Evolutionary conservation across 2,113 vertebrate genomes (phyloP).

Genomic region (Microcebus tavaratra): DNA sequence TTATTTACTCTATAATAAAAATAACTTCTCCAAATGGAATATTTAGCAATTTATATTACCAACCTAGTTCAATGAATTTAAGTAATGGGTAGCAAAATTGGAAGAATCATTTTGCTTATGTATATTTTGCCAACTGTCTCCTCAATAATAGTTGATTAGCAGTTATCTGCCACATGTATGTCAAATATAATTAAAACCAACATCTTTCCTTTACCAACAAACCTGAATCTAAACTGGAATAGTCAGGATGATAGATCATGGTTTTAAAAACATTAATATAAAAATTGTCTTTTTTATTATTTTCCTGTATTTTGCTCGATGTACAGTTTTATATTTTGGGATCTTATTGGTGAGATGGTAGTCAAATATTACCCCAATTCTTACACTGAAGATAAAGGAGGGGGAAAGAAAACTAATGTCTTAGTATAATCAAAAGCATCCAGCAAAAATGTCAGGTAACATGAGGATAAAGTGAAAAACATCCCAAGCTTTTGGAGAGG

Average conservation of each 20-base stretch:
- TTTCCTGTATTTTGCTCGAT: background rate
- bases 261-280: conserved; percentile 26
- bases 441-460: conserved; percentile 3
- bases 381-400: background rate
- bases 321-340: background rate
- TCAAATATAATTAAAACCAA: conserved; percentile 47
- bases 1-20: conserved; percentile 28
- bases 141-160: background rate
- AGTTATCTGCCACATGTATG: background rate
- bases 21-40: background rate
- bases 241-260: background rate
- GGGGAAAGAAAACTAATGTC: background rate
- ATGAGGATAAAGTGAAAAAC: conserved; percentile 30
- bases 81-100: conserved; percentile 11
- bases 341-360: background rate
- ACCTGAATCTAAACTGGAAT: background rate
- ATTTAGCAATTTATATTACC: background rate
- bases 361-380: background rate
- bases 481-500: background rate
- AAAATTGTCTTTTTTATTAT: conserved; percentile 3
- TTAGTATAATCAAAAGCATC: conserved; percentile 29
- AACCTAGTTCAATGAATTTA: background rate
- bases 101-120: background rate
- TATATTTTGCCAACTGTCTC: background rate
- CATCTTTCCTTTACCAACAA: conserved; percentile 32